phyloP scores from a whole-genome alignment of 1,140 invertebrate species.

The Nebria ingens region DNA sequence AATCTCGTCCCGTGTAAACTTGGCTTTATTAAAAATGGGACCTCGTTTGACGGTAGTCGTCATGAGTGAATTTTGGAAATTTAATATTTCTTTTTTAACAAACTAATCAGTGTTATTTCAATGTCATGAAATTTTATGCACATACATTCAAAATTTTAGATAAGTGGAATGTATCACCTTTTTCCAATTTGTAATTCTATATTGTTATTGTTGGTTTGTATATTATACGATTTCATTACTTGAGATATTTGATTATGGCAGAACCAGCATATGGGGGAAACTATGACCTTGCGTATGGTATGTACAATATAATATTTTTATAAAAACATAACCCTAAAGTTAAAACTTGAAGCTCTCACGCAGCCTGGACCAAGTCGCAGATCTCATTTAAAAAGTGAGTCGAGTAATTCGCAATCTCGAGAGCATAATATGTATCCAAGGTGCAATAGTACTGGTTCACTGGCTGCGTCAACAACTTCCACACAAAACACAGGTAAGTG shows the following conservation, averaged over 20 bases:
- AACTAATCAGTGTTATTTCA: background rate
- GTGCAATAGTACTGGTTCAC: conserved; percentile 15
- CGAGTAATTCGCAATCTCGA: background rate
- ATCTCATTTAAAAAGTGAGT: background rate
- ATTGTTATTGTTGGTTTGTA: too few relatives aligned
- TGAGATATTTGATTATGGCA: background rate
- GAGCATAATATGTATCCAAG: conserved; percentile 13
- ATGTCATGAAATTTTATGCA: background rate
- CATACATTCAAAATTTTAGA: background rate
- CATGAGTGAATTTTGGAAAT: background rate
- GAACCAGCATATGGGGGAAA: conserved; percentile 6
- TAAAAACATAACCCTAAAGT: background rate
- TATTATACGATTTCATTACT: too few relatives aligned
- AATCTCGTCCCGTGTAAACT: background rate
- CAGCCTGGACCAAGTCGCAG: background rate
- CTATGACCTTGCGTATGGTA: conserved; percentile 1
- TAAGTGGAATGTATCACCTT: too few relatives aligned
- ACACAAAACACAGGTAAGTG: conserved; percentile 71
- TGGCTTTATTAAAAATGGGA: background rate
- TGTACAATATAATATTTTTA: background rate
- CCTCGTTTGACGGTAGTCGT: background rate
- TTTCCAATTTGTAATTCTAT: too few relatives aligned
- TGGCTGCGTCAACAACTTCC: conserved; percentile 46
- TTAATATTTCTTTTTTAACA: background rate
- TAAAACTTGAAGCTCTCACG: background rate